Base-by-base conservation (phyloP, 1,140 invertebrate genomes). In the Delia radicum region DNA sequence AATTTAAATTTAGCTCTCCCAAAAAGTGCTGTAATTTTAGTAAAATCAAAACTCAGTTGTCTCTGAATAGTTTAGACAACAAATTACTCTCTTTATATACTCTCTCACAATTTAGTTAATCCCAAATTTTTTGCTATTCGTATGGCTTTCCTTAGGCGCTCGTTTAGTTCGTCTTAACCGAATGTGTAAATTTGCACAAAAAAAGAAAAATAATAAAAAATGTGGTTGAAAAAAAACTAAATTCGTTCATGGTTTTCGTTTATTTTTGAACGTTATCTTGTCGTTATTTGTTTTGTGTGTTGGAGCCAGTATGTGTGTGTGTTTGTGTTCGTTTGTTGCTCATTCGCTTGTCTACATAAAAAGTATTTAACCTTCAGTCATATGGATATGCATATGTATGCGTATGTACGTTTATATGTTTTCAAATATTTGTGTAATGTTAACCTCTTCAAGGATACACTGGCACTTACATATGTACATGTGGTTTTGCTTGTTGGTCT, bases 351-450 rank as follows among this genome's bases (percentile, higher is more conserved):
- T 75, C 63, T 31, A 31, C 63, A 21, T 18, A 31, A 67, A 67
- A 67, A 67, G 31, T 48, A 67, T 69, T 75, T 75, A 48, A 65
- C 33, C 63, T 67, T 48, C 31, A 65, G 13, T 74, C 55, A 75
- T 75, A 5, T 10, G 10, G 4, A 5, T 10, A 33, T 33, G 4
- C 10, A 4, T 33, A 33, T 15, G n/a, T 48, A 48, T n/a, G 42
- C 13, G 42, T 5, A 48, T 37, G 42, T 5, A 48, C 5, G 42
- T 48, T 4, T 48, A n/a, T 48, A 3, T 46, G 42, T 5, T 48
- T 48, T 48, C 42, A 48, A 48, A 48, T 48, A 48, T 48, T 48
- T 48, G 42, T 48, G 33, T 37, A 61, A 74, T 74, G 27, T 74
- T 37, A 74, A 37, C 33, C 31, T 74, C 33, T 15, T 74, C 33